Evolutionary conservation across 2,888 invertebrate species (phyloP).

Genomic region (Arge pagana): DNA sequence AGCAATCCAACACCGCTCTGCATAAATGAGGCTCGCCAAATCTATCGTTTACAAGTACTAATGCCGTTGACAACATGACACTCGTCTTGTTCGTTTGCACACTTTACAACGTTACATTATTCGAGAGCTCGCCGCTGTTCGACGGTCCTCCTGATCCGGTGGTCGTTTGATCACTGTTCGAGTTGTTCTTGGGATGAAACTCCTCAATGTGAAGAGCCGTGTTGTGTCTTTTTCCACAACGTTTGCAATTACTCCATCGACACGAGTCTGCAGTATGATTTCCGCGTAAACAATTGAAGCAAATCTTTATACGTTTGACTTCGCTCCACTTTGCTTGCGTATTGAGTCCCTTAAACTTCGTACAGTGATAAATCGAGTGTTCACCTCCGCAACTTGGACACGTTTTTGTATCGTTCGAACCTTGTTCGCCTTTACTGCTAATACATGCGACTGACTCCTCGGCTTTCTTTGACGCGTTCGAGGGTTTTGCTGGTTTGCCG

Average conservation of each 20-base stretch:
- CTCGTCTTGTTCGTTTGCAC: constrained; percentile 12
- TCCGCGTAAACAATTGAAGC: constrained; percentile 23
- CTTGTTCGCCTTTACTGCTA: constrained; percentile 3
- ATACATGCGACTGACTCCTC: not conserved
- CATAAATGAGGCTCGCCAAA: constrained; percentile 17
- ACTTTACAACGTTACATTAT: not conserved
- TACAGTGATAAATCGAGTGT: constrained; percentile 26
- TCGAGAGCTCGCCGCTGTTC: not conserved
- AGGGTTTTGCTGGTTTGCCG: not conserved
- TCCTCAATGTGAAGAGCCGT: constrained; percentile 27
- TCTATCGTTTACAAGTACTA: constrained; percentile 22
- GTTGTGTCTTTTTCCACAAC: constrained; percentile 25
- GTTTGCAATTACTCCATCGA: constrained; percentile 24
- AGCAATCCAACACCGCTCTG: constrained; percentile 18
- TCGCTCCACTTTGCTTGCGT: constrained; percentile 24
- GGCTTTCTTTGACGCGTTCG: too few relatives aligned
- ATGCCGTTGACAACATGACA: constrained; percentile 26
- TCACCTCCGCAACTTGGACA: constrained; percentile 18
- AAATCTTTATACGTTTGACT: constrained; percentile 22
- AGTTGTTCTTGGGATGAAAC: constrained; percentile 12
- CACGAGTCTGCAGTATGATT: constrained; percentile 25
- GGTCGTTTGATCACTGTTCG: constrained; percentile 5
- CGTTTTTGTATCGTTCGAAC: constrained; percentile 13
- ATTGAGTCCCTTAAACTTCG: constrained; percentile 13
- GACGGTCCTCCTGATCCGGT: not conserved